Evolutionary conservation across 2,888 invertebrate genomes (phyloP).

Genomic region (Drosophila infuscata): DNA sequence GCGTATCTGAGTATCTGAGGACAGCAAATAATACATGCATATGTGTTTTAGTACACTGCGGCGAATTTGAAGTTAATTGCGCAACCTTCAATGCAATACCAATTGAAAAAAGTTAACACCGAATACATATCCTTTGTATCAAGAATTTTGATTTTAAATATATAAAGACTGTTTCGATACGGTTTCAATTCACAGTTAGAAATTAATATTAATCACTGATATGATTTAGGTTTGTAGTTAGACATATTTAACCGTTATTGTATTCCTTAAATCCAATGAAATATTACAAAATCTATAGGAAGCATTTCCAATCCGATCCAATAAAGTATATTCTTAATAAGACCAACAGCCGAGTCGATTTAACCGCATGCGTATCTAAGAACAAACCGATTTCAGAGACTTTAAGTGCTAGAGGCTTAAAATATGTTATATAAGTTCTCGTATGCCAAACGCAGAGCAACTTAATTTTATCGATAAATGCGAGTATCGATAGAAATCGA

Average conservation of each 20-base stretch:
- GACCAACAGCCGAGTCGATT: neutral
- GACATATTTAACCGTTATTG: neutral
- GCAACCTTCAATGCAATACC: neutral
- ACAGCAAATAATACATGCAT: neutral
- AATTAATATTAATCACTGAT: neutral
- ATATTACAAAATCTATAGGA: too few relatives aligned
- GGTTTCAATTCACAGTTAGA: neutral
- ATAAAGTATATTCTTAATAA: neutral
- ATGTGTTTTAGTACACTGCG: slow-evolving; percentile 4
- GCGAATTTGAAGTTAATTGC: slow-evolving; percentile 7
- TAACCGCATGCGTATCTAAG: neutral
- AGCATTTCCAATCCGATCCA: too few relatives aligned
- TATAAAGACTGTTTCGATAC: neutral
- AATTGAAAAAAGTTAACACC: neutral
- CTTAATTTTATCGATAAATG: neutral
- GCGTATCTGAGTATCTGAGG: slow-evolving; percentile 4
- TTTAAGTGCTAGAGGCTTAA: neutral
- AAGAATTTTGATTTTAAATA: neutral
- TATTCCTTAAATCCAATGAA: neutral
- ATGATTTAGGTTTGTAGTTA: neutral
- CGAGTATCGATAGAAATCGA: neutral
- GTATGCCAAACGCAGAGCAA: neutral
- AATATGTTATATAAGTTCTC: neutral
- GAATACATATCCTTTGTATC: neutral
- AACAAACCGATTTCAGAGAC: neutral